Conservation (phyloP, 2,888 invertebrate species). For the Macroteleia sp. region DNA sequence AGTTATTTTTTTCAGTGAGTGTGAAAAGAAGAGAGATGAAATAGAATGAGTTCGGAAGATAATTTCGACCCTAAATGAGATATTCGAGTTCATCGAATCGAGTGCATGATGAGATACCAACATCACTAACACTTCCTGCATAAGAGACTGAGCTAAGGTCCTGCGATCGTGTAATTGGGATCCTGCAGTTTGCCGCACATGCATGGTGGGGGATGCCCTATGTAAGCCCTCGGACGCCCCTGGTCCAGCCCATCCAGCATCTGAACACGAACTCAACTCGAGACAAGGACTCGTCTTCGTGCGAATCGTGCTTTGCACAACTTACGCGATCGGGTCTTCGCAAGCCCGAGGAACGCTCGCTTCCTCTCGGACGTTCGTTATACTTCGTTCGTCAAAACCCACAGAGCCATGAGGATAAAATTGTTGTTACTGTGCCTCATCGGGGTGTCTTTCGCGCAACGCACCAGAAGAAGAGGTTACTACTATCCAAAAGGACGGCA, state of each 20-base stretch:
- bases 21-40: too few relatives aligned
- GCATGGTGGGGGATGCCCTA: conserved; percentile 82
- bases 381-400: conserved; percentile 23
- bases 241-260: conserved; percentile 84
- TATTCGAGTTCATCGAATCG: conserved; percentile 40
- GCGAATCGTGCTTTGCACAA: conserved; percentile 62
- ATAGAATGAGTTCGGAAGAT: conserved; percentile 11
- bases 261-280: conserved; percentile 78
- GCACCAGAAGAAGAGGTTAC: conserved; percentile 38
- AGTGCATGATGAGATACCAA: conserved; percentile 59
- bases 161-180: conserved; percentile 80
- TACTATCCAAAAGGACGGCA: conserved; percentile 68
- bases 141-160: conserved; percentile 69
- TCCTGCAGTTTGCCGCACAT: conserved; percentile 76
- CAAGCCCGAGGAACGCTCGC: conserved; percentile 46
- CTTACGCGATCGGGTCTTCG: conserved; percentile 56
- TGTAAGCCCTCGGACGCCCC: conserved; percentile 82
- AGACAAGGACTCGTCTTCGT: conserved; percentile 75
- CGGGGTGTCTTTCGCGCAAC: conserved; percentile 66
- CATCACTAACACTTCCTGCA: conserved; percentile 77
- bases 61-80: conserved; percentile 46
- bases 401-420: conserved; percentile 65
- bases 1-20: too few relatives aligned
- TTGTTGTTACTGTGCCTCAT: conserved; percentile 65
- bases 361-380: conserved; percentile 36